Conservation (phyloP, 1,140 invertebrate species). For the Hylaeus volcanicus region DNA sequence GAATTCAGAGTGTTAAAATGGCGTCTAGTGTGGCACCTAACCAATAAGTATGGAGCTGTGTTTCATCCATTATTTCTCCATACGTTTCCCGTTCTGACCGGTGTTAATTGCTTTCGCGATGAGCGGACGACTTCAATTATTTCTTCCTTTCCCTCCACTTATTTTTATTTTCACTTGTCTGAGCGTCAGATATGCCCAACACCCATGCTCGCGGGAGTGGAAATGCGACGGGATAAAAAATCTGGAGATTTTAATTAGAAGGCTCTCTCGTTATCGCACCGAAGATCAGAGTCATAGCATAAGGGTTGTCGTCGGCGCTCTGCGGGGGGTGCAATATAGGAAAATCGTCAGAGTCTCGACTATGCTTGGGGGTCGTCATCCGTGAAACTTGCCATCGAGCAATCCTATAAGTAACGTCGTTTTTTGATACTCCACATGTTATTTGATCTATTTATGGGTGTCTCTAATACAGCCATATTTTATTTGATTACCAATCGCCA, state of each 20-base stretch:
- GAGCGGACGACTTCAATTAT: conserved; percentile 42
- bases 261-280: conserved; percentile 57
- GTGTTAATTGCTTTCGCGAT: conserved; percentile 28
- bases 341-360: conserved; percentile 18
- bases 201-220: conserved; percentile 29
- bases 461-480: no score
- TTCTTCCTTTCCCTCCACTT: conserved; percentile 12
- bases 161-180: neutral
- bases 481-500: no score
- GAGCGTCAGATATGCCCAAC: conserved; percentile 20
- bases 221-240: conserved; percentile 47
- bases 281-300: conserved; percentile 59
- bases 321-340: conserved; percentile 49
- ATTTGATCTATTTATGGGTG: neutral
- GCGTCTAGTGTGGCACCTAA: no score
- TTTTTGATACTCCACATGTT: neutral
- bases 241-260: conserved; percentile 61
- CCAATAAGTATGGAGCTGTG: no score
- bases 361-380: neutral
- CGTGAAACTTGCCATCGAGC: neutral
- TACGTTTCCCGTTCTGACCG: neutral
- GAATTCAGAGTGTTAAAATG: no score
- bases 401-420: no score
- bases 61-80: neutral
- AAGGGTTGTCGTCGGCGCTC: conserved; percentile 45